A percentile compares a stretch with the other conserved stretches of the same genome.
Conservation (phyloP, 2,797 vertebrate genomes). For the Sebastes taczanowskii region DNA sequence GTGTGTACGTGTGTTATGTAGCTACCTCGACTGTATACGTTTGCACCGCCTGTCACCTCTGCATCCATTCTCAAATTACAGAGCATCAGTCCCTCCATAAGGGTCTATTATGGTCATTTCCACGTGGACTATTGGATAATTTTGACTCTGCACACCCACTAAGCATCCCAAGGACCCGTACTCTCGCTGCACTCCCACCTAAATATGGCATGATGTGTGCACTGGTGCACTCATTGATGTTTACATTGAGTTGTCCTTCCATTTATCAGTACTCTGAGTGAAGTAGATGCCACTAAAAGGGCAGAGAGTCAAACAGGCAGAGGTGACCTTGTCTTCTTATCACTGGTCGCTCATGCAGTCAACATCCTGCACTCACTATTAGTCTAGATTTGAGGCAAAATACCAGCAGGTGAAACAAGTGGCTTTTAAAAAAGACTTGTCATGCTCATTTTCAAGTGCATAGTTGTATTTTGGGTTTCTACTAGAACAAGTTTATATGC, state of each 20-base stretch:
- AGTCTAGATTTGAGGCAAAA: not conserved
- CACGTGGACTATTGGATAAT: not conserved
- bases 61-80: slow-evolving; percentile 31
- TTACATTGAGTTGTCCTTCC: slow-evolving; percentile 23
- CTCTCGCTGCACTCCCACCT: not conserved
- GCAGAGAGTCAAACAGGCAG: not conserved
- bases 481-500: too few relatives aligned
- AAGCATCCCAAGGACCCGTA: not conserved
- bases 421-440: not conserved
- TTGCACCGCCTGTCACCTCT: slow-evolving; percentile 34
- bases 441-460: too few relatives aligned
- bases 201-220: not conserved
- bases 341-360: not conserved
- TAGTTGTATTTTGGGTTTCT: too few relatives aligned
- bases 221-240: not conserved
- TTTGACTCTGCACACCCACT: not conserved
- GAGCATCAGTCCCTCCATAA: slow-evolving; percentile 5
- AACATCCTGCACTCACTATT: not conserved
- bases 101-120: slow-evolving; percentile 26
- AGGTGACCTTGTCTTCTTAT: slow-evolving; percentile 24
- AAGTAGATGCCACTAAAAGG: not conserved
- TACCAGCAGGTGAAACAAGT: not conserved
- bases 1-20: not conserved
- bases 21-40: not conserved
- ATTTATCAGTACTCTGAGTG: not conserved